Base-by-base conservation (phyloP, 2,888 invertebrate genomes). In the Agrochola lychnidis region DNA sequence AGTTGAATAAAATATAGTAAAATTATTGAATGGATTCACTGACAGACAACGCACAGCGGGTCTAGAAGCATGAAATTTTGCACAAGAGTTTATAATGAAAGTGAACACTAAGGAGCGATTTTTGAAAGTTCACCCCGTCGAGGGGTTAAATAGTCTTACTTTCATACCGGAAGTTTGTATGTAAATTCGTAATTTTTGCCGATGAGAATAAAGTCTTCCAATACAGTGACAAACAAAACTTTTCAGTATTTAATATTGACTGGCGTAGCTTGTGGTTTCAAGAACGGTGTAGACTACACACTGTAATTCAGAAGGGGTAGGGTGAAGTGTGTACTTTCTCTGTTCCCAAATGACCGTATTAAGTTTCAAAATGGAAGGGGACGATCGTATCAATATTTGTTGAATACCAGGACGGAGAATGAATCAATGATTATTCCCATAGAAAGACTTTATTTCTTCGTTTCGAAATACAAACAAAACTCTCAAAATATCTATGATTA, bases 351-450 rank as follows among this genome's bases (percentile, higher is more conserved):
- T 66, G 64, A 66, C 78, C 59, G 78, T 78, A 78, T 78, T 66
- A 78, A 72, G 78, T 78, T 72, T 72, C 72, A 78, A 59, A 76
- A 53, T 45, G 25, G 16, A 59, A 78, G 78, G 72, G 78, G 59
- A 42, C 59, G 78, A 73, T 66, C 19, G 42, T 73, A 66, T 78
- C 78, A 73, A 78, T 59, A 73, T 73, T 78, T 72, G 36, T 36
- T 25, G 51, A 61, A 53, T 53, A 36, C 25, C 25, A 53, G 36
- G 22, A 14, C 10, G 7, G n/a, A 14, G 16, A 64, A 77, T 30
- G 3, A 76, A 48, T 56, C 45, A 62, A 56, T 45, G 56, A 63
- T 51, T 30, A 36, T 30, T 3, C 1, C 5, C 22, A 22, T 16
- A 51, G 7, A 68, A n/a, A 16, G 1, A 53, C 10, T 16, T 68